A percentile compares a stretch with the other conserved stretches of the same genome.
Conservation (phyloP, 2,888 invertebrate species). For the Selenia dentaria region DNA sequence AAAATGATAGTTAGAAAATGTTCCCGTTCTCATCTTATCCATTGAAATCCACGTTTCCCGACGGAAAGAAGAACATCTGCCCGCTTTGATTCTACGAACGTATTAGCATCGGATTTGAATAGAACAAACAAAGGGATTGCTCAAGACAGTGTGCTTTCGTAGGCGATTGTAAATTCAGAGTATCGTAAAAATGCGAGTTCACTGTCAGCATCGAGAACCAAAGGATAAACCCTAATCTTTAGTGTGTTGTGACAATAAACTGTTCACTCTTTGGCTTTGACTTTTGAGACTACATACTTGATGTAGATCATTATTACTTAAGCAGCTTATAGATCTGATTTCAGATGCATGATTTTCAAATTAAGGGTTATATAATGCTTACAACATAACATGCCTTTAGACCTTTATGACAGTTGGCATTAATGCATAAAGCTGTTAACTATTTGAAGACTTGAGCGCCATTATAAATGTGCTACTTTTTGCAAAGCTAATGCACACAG, state of each 20-base stretch:
- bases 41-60: slow-evolving; percentile 68
- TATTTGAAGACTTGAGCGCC: no score
- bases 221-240: slow-evolving; percentile 22
- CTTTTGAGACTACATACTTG: no score
- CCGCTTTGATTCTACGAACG: slow-evolving; percentile 79
- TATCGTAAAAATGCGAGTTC: slow-evolving; percentile 72
- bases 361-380: no score
- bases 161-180: slow-evolving; percentile 81
- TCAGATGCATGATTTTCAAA: no score
- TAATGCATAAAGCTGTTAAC: no score
- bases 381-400: no score
- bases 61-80: slow-evolving; percentile 74
- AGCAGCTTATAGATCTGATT: no score
- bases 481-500: no score
- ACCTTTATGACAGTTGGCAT: no score
- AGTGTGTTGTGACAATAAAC: slow-evolving; percentile 10
- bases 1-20: slow-evolving; percentile 46
- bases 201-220: slow-evolving; percentile 32
- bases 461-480: no score
- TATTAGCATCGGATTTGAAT: slow-evolving; percentile 84
- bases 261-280: not conserved
- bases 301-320: no score
- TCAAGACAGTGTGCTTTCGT: slow-evolving; percentile 81
- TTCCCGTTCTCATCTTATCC: slow-evolving; percentile 60
- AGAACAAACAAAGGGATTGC: slow-evolving; percentile 83